phyloP scores from a whole-genome alignment of 2,113 vertebrate genomes.

The Catharus minimus region DNA sequence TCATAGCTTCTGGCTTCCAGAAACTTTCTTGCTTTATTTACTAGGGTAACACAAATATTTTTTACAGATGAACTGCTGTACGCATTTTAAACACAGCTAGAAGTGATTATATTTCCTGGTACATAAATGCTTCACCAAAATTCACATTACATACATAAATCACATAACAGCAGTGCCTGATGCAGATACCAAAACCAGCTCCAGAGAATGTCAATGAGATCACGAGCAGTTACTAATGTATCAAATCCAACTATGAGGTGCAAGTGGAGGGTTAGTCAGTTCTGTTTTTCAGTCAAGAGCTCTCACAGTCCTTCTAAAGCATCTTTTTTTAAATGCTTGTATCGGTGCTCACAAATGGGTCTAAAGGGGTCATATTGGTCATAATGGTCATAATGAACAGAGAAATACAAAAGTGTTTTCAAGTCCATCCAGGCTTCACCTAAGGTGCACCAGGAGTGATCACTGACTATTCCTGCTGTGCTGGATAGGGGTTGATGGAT shows the following conservation, averaged over 20 bases:
- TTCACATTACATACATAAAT: background rate
- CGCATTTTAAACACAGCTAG: background rate
- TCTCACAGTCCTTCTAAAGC: background rate
- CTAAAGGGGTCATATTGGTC: background rate
- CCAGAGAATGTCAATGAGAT: background rate
- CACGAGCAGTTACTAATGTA: background rate
- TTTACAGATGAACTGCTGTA: background rate
- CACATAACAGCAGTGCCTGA: background rate
- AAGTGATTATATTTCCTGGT: background rate
- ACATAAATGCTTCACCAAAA: background rate
- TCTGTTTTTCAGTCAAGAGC: background rate
- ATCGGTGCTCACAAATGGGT: background rate
- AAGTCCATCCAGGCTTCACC: background rate
- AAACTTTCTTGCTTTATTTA: conserved; percentile 1
- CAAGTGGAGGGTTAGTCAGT: background rate
- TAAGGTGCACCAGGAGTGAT: background rate
- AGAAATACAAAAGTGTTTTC: background rate
- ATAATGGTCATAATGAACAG: background rate
- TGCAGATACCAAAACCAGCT: background rate
- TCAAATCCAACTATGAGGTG: background rate
- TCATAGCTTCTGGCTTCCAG: background rate
- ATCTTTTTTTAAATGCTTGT: background rate
- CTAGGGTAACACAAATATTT: background rate
- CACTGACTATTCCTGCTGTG: background rate
- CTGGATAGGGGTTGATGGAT: background rate